A percentile compares a stretch with the other conserved stretches of the same genome.
phyloP scores from a whole-genome alignment of 2,888 invertebrate genomes.

The Tiliacea citrago region DNA sequence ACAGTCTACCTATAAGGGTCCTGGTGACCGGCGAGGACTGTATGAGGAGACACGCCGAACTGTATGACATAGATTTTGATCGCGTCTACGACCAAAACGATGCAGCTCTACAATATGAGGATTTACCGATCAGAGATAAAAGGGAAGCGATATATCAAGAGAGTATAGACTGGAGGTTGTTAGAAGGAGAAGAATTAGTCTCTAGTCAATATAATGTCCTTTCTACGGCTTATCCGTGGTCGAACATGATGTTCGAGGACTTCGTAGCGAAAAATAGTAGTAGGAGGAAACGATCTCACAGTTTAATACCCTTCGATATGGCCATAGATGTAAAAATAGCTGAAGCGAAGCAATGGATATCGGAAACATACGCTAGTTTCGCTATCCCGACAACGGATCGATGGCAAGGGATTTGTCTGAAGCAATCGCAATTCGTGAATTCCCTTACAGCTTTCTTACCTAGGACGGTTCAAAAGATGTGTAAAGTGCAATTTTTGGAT shows the following conservation, averaged over 20 bases:
- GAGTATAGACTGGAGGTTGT: constrained; percentile 86
- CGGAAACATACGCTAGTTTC: constrained; percentile 96
- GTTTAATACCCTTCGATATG: constrained; percentile 88
- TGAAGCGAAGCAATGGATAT: constrained; percentile 96
- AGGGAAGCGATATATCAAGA: constrained; percentile 80
- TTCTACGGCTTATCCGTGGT: constrained; percentile 89
- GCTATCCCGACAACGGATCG: constrained; percentile 95
- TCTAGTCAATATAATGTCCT: constrained; percentile 88
- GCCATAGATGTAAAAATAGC: constrained; percentile 92
- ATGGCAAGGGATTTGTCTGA: constrained; percentile 95
- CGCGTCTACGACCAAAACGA: constrained; percentile 90
- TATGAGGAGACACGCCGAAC: constrained; percentile 91
- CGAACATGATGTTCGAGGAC: constrained; percentile 89
- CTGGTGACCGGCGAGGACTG: constrained; percentile 94
- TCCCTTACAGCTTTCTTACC: constrained; percentile 95
- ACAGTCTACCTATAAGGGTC: constrained; percentile 94
- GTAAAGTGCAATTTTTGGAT: constrained; percentile 94
- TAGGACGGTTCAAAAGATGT: constrained; percentile 93
- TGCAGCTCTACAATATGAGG: constrained; percentile 85
- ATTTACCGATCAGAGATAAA: constrained; percentile 84
- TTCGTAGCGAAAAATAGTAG: constrained; percentile 88
- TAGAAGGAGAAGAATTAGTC: constrained; percentile 84
- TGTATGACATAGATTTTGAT: constrained; percentile 91
- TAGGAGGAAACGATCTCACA: constrained; percentile 88
- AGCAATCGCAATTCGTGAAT: constrained; percentile 95